phyloP scores from a whole-genome alignment of 2,797 vertebrate species.

The Notoglanidium macrostoma region DNA sequence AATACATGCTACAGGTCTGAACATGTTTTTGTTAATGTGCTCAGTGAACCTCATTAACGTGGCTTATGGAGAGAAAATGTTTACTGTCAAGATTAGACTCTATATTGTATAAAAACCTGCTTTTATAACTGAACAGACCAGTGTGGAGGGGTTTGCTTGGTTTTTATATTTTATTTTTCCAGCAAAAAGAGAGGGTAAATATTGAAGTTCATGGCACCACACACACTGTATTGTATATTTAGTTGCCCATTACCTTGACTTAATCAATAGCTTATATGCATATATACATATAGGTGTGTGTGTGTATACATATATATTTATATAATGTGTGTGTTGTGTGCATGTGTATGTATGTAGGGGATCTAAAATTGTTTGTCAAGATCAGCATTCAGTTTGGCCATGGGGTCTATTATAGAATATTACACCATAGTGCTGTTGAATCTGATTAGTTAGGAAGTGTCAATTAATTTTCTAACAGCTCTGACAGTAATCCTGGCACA shows the following conservation, averaged over 20 bases:
- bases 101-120: not conserved
- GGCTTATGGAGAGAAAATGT: constrained; percentile 2
- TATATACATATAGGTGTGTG: too few relatives aligned
- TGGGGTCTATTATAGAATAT: not conserved
- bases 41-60: not conserved
- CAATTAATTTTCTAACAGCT: not conserved
- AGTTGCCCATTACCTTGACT: not conserved
- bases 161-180: not conserved
- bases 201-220: not conserved
- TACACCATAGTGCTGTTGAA: not conserved
- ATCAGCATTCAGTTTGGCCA: not conserved
- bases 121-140: not conserved
- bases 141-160: not conserved
- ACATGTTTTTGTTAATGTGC: constrained; percentile 23
- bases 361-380: not conserved
- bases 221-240: not conserved
- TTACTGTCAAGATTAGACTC: not conserved
- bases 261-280: not conserved
- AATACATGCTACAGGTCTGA: constrained; percentile 38
- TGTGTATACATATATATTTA: too few relatives aligned
- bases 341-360: not conserved
- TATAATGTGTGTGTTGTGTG: too few relatives aligned
- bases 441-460: not conserved
- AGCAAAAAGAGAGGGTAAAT: not conserved
- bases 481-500: not conserved